Evolutionary conservation across 2,113 vertebrate species (phyloP).

Genomic region (Acinonyx jubatus): DNA sequence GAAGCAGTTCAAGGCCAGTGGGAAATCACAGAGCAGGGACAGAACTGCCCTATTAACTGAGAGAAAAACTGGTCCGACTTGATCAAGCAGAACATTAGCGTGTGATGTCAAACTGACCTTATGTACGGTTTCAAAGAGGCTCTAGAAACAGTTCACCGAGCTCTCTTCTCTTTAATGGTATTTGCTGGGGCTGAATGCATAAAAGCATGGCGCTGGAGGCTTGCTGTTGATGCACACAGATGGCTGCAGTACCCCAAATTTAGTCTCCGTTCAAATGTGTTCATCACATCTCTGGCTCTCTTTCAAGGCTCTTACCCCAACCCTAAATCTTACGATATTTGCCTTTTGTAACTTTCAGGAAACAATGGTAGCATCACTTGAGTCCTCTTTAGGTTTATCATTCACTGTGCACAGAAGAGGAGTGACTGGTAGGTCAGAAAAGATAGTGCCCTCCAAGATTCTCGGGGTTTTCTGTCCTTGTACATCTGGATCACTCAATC

Average conservation of each 20-base stretch:
- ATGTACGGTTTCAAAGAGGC: neutral
- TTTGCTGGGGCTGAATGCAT: neutral
- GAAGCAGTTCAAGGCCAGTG: neutral
- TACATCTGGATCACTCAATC: neutral
- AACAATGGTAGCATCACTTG: neutral
- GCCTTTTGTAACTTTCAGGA: neutral
- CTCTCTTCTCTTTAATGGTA: slow-evolving; percentile 17
- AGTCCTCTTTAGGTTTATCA: neutral
- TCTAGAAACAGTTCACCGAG: slow-evolving; percentile 19
- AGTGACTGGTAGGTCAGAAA: neutral
- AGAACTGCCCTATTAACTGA: neutral
- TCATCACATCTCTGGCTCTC: neutral
- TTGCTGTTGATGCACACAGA: neutral
- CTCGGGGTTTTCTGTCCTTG: neutral
- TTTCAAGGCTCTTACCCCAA: neutral
- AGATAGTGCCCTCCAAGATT: neutral
- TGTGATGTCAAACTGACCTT: slow-evolving; percentile 53
- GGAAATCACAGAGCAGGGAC: slow-evolving; percentile 3
- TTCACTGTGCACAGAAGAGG: neutral
- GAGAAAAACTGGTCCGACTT: slow-evolving; percentile 56
- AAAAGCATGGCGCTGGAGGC: neutral
- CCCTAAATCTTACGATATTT: neutral
- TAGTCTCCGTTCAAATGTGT: neutral
- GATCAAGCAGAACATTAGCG: slow-evolving; percentile 51
- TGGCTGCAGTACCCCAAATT: neutral